Evolutionary conservation across 2,113 vertebrate genomes (phyloP).

Genomic region (Anseranas semipalmata): DNA sequence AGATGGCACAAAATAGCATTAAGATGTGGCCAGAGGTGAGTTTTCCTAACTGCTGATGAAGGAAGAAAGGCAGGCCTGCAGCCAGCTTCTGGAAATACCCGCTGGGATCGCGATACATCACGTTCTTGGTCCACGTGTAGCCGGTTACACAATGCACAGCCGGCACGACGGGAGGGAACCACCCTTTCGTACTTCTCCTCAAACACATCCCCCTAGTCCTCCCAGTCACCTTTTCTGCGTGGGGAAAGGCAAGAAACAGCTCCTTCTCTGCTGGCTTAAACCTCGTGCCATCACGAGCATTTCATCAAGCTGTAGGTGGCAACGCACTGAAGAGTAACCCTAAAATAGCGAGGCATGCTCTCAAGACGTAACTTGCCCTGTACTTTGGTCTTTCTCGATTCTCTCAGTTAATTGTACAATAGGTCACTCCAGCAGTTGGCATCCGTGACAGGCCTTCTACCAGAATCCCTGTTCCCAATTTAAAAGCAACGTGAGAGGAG

Average conservation of each 20-base stretch:
- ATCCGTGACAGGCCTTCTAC: background rate
- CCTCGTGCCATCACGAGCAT: accelerated
- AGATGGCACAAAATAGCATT: background rate
- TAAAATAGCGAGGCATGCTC: background rate
- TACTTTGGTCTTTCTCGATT: background rate
- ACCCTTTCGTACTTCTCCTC: background rate
- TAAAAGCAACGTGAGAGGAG: accelerated
- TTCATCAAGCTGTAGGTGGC: background rate
- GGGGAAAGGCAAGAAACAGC: background rate
- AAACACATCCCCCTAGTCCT: background rate
- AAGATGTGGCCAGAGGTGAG: background rate
- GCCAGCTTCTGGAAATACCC: background rate
- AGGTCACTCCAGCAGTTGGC: background rate
- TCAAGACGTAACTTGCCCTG: background rate
- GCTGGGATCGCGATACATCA: background rate
- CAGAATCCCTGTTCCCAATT: background rate
- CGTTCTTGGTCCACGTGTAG: background rate
- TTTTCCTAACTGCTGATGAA: constrained; percentile 9
- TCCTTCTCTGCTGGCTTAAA: background rate
- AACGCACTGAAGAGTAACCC: background rate
- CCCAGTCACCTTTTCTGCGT: background rate
- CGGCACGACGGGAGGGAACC: background rate
- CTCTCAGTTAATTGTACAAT: background rate
- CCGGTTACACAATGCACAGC: background rate
- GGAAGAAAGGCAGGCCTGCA: background rate